Conservation (phyloP, 2,797 vertebrate species). For the Eurystomus glaucurus region DNA sequence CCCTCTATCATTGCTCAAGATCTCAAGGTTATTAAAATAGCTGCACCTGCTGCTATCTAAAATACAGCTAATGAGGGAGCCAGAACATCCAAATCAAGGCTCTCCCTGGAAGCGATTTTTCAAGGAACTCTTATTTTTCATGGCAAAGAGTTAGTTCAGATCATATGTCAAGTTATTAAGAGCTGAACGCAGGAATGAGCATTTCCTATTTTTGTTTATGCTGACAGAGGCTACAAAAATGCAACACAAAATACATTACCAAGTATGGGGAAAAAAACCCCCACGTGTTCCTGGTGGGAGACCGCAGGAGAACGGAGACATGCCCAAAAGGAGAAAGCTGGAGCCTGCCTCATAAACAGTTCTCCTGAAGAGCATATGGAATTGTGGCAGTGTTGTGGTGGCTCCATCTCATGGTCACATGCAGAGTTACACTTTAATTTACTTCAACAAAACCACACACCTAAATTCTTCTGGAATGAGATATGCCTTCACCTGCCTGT, state of each 20-base stretch:
- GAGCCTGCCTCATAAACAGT: background rate
- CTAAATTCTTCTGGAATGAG: background rate
- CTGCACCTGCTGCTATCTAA: slow-evolving; percentile 11
- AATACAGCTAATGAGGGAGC: slow-evolving; percentile 11
- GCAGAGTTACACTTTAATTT: background rate
- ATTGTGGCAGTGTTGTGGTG: background rate
- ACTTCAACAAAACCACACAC: background rate
- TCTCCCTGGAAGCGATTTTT: slow-evolving; percentile 43
- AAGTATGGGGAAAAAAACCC: slow-evolving; percentile 30
- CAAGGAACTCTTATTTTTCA: slow-evolving; percentile 55
- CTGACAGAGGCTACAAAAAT: slow-evolving; percentile 37
- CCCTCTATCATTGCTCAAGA: background rate
- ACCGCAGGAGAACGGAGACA: background rate
- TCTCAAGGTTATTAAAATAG: slow-evolving; percentile 10
- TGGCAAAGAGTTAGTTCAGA: slow-evolving; percentile 43
- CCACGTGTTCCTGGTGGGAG: background rate
- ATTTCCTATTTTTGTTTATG: slow-evolving; percentile 69
- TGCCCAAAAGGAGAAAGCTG: slow-evolving; percentile 26
- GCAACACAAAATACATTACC: slow-evolving; percentile 54
- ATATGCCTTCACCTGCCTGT: fast-evolving
- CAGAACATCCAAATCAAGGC: background rate
- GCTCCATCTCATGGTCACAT: slow-evolving; percentile 32
- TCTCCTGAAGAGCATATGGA: background rate
- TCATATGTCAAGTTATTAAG: background rate
- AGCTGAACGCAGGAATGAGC: slow-evolving; percentile 1